Evolutionary conservation across 2,797 vertebrate genomes (phyloP), one percentile per base, ranked within the genome.

Genomic region (Denticeps clupeoides): DNA sequence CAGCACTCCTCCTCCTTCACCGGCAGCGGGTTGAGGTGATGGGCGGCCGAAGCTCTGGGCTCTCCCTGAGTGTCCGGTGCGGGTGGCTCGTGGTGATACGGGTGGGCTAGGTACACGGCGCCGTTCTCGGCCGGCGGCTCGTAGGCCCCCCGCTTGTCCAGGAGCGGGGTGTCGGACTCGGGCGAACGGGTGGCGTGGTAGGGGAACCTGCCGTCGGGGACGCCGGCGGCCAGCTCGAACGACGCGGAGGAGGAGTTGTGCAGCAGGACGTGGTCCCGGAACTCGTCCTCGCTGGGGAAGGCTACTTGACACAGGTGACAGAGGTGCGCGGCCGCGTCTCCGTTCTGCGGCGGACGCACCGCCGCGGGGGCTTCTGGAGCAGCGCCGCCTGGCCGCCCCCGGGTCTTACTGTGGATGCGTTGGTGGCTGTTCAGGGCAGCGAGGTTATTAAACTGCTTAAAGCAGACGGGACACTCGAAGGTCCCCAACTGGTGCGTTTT

Each of bases 351-450:
- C 26, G 74, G 62, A 51, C 49, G 13, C 7, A 51, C 28, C 7
- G 15, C 49, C 2, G 49, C 53, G 15, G 63, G 6, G 1, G 52
- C 62, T 38, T 52, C 25, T 1, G 41, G 16, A 8, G 68, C 70
- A 3, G 51, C 38, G 19, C 57, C 66, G 43, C 52, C 51, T 10
- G 53, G 28, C 9, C 47, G 57, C 1, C 62, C 63, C 59, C 66
- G 70, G 2, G 60, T 53, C 52, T 79, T 84, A 41, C 54, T 77
- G 59, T 92, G 89, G 59, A 74, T 87, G 41, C 89, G 83, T 60
- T 90, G 83, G 54, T 94, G 90, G 60, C 86, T 90, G 45, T 82
- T 87, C 43, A 90, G 88, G 19, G 88, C 87, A 23, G 88, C 88
- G 64, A 90, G 75, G 53, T 94, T 93, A 55, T 75, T 87, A 47